Evolutionary conservation across 2,888 invertebrate species (phyloP), one percentile per base, ranked within the genome.

Genomic region (Gerosis bhagava): DNA sequence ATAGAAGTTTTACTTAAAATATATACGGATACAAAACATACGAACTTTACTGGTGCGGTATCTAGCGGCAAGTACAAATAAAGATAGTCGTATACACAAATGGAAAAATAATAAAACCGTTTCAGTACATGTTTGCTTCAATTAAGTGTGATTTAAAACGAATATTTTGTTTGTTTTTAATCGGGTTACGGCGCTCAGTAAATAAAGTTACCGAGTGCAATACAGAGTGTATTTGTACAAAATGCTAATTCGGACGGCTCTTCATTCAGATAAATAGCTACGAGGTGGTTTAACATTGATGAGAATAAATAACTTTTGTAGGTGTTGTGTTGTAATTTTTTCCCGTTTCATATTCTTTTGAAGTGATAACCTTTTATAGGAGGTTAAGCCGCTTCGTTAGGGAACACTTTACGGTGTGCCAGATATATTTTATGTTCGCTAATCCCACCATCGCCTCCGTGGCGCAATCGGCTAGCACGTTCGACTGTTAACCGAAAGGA

Each of bases 101-200:
- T 39, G 25, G 25, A 39, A 46, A 46, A 46, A 39, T 46, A 46
- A 46, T 39, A 46, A 32, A 46, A 45, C 31, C 29, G 46, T 32
- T 46, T 46, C 46, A 39, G 26, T 21, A 39, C 39, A 25, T 46
- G 39, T 46, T 46, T 46, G 46, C 39, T 39, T 46, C 39, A 46
- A 46, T 46, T 46, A 46, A 46, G 46, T 46, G 39, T 32, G 46
- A 46, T 46, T 26, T 46, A 39, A 46, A 39, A 34, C 39, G 46
- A 25, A 32, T 46, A 46, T 26, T 32, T 39, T 46, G 32, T 46
- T 46, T 39, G 39, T 34, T 46, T 46, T 39, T 46, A 46, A 46
- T 46, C 37, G 26, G 21, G 46, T 46, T 32, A 46, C 46, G 25
- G 32, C 39, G 31, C 21, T 39, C 32, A 11, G 46, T 39, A 46